Base-by-base conservation (phyloP, 2,888 invertebrate genomes). In the Cantharis rufa region DNA sequence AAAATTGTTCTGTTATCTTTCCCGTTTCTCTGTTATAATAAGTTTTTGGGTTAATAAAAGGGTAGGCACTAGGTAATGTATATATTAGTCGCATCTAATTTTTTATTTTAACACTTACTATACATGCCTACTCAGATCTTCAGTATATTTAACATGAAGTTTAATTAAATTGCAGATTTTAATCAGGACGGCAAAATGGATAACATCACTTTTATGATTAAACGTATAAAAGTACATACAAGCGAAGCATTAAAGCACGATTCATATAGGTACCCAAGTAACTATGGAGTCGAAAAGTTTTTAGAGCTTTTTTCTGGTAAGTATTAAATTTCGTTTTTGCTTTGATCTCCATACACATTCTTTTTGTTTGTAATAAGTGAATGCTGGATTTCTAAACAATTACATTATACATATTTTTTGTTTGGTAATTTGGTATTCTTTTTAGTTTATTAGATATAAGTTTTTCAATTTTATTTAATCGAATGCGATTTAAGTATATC, bases 231-330 rank as follows among this genome's bases (percentile, higher is more conserved):
- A 89, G 96, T 98, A 15, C 96, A 97, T 89, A 96, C 96, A 76
- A 90, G 92, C 84, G 95, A 96, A 85, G 95, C 97, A 72, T 90
- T 96, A 80, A 94, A 94, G 84, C 96, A 96, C 88, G 94, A 95
- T 10, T 92, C 93, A 70, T 98, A 98, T 89, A 92, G 97, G 82
- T 97, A 96, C 89, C 95, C 96, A 0, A 95, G 95, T 83, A 98
- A 98, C 89, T 98, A 99, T 87, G 99, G 98, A 68, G 99, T 99
- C 75, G 98, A 98, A 88, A 98, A 99, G 90, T 99, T 98, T 90
- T 91, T 99, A 80, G 99, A 99, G 89, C 92, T 98, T 80, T 98
- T 99, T 91, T 98, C 98, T 82, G 96, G 96, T 95, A 89, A 90
- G 90, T 87, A 75, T 72, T 72, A 71, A 16, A 15, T 27, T 66